A percentile compares a stretch with the other conserved stretches of the same genome.
Conservation (phyloP, 1,140 invertebrate species). For the Drosophila suzukii region DNA sequence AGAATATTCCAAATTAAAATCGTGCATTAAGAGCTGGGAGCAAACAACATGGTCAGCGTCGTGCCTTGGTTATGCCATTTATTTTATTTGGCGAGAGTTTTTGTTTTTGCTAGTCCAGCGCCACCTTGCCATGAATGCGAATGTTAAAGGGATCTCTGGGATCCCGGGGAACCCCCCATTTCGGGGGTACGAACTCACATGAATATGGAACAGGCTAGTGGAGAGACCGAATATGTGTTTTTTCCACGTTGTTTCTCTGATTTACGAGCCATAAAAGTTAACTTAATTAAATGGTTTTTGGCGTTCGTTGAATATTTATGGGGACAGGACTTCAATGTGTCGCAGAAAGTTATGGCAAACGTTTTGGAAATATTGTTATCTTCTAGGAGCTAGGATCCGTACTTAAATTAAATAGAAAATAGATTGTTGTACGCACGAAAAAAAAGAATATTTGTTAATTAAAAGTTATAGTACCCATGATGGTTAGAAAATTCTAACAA, state of each 20-base stretch:
- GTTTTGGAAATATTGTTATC: constrained; percentile 1
- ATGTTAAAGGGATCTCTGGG: constrained; percentile 8
- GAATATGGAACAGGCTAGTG: constrained; percentile 73
- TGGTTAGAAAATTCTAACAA: too few relatives aligned
- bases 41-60: constrained; percentile 80
- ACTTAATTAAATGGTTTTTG: constrained; percentile 82
- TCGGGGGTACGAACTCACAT: constrained; percentile 24
- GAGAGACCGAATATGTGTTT: constrained; percentile 46
- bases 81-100: constrained; percentile 69
- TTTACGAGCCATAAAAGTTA: constrained; percentile 79
- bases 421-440: too few relatives aligned
- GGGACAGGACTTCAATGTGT: constrained; percentile 30
- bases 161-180: neutral
- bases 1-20: constrained; percentile 60
- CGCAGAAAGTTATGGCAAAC: constrained; percentile 18
- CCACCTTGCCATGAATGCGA: constrained; percentile 61
- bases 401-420: too few relatives aligned
- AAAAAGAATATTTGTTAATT: too few relatives aligned
- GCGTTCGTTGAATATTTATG: constrained; percentile 72
- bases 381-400: neutral
- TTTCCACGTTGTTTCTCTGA: constrained; percentile 65
- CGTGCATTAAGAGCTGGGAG: constrained; percentile 51
- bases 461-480: too few relatives aligned
- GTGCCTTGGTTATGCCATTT: constrained; percentile 55
- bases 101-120: constrained; percentile 58